Base-by-base conservation (phyloP, 1,140 invertebrate species). In the Micrasema longulum region DNA sequence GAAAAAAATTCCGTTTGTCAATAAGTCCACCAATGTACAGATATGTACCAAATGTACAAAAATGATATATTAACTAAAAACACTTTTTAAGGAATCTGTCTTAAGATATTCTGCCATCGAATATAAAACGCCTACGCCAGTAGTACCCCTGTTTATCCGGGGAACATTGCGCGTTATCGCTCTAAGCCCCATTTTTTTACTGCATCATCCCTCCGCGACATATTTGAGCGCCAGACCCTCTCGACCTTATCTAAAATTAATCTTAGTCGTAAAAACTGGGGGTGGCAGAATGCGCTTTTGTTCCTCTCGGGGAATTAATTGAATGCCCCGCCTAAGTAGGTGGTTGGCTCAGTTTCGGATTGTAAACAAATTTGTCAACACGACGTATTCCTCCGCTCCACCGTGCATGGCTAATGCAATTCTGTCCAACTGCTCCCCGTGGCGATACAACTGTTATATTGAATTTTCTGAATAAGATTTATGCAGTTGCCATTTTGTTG, bases 211-310 rank as follows among this genome's bases (percentile, higher is more conserved):
- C 67, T 14, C 14, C 67, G 36, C 72, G 62, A 70, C 43, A 62
- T 71, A 67, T 74, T 74, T 70, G 72, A 50, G 18, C 50, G 64
- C 45, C 64, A 26, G 43, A 74, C 53, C 69, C 70, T 64, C 66
- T 43, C 31, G 41, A 52, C 60, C 71, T 76, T 76, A 76, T 76
- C 74, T 76, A 68, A 73, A 76, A 73, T 76, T 76, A 76, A 76
- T 76, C 74, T 76, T 60, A 45, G 74, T 76, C 74, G 74, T 76
- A 76, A 76, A 76, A 73, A 76, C 10, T 47, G 60, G 23, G 45
- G 53, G 71, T 62, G 65, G 62, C 35, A 22, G 23, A 47, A 62
- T 71, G 67, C 67, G 69, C 74, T 72, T 69, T 75, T 75, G 64
- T 75, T 69, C 63, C 35, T 66, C 36, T 38, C 45, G 43, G 65